These are phyloP conservation scores for Amphipoea oculea DNA, from an alignment of 2,888 invertebrate species.

Conservation along the genomic window DNA sequence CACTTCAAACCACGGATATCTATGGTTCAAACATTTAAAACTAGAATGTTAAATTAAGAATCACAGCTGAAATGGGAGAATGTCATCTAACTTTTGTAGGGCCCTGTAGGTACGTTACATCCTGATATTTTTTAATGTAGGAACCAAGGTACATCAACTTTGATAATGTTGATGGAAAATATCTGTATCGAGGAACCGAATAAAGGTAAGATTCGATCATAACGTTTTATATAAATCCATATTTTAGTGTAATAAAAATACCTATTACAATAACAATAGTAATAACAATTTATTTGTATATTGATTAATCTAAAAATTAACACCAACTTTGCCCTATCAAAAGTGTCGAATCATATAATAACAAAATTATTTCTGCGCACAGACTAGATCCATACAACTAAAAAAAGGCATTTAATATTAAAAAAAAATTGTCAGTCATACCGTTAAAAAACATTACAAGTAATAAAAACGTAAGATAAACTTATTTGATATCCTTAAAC, in stretches of 20 bases:
- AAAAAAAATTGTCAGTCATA: not conserved
- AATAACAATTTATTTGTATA: not conserved
- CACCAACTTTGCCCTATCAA: not conserved
- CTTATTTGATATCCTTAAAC: conserved; percentile 75
- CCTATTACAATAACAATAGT: not conserved
- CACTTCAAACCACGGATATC: too few species aligned
- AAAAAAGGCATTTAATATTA: not conserved
- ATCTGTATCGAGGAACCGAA: not conserved
- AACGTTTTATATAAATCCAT: not conserved
- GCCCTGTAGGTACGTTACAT: too few species aligned
- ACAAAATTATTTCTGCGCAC: not conserved
- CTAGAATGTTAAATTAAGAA: too few species aligned
- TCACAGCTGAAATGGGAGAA: too few species aligned
- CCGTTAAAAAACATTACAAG: not conserved
- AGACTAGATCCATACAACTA: not conserved
- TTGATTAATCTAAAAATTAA: not conserved
- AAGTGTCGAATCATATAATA: not conserved
- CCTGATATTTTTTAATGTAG: too few species aligned
- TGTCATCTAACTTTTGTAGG: too few species aligned
- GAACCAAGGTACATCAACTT: not conserved
- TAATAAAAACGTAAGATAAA: not conserved
- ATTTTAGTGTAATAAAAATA: not conserved
- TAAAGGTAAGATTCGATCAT: not conserved
- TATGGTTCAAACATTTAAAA: too few species aligned
- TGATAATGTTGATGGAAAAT: not conserved